These are phyloP conservation scores for Takifugu rubripes DNA, from an alignment of 2,797 vertebrate species.

Conservation along the genomic window DNA sequence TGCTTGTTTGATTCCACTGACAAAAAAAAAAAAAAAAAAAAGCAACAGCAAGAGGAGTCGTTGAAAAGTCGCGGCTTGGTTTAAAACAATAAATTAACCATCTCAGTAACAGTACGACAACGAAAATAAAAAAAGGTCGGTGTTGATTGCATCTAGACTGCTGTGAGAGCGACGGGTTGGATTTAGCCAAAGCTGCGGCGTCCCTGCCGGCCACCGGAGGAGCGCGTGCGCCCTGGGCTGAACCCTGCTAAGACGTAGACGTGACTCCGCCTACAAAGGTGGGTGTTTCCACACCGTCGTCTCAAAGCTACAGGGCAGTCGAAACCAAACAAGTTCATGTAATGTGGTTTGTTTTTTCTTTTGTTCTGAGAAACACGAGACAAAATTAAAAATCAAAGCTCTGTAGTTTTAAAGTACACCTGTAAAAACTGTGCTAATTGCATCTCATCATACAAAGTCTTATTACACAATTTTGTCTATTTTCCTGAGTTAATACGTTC, in stretches of 20 bases:
- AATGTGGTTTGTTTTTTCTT: slow-evolving; percentile 37
- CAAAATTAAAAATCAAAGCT: slow-evolving; percentile 61
- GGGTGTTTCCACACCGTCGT: slow-evolving; percentile 73
- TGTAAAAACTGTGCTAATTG: slow-evolving; percentile 79
- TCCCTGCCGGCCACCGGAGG: slow-evolving; percentile 20
- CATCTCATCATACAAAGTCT: slow-evolving; percentile 79
- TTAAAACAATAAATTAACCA: slow-evolving; percentile 3
- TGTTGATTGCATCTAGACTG: slow-evolving; percentile 28
- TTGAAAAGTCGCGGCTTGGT: slow-evolving; percentile 46
- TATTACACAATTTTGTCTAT: slow-evolving; percentile 79
- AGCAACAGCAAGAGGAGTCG: slow-evolving; percentile 57
- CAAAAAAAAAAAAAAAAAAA: slow-evolving; percentile 34
- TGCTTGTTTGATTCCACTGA: slow-evolving; percentile 79
- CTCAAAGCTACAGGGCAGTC: slow-evolving; percentile 64
- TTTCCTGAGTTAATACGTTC: slow-evolving; percentile 85
- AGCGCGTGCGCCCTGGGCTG: slow-evolving; percentile 23
- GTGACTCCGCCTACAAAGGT: slow-evolving; percentile 36
- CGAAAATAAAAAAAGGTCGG: slow-evolving; percentile 9
- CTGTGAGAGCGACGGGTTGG: not conserved
- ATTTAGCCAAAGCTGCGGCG: slow-evolving; percentile 5
- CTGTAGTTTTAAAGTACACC: slow-evolving; percentile 75
- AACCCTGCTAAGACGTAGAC: slow-evolving; percentile 26
- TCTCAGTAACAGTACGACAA: slow-evolving; percentile 30
- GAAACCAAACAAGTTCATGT: slow-evolving; percentile 59
- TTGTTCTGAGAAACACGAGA: slow-evolving; percentile 55